Evolutionary conservation across 2,888 invertebrate species (phyloP).

Genomic region (Dinocampus coccinellae): DNA sequence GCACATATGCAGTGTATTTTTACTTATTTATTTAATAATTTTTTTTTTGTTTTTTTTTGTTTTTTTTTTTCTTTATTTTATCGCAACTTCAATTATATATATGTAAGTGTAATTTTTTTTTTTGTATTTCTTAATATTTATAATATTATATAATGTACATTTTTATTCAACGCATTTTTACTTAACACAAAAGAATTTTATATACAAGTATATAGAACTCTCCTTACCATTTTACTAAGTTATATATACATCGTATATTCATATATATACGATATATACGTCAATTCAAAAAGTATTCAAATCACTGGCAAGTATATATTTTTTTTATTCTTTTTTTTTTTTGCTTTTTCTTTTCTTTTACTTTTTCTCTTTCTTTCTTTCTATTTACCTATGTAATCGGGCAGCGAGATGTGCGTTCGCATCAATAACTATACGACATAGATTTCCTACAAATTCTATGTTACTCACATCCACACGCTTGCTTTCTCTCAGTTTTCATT

Average conservation of each 20-base stretch:
- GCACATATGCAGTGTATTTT: too few relatives aligned
- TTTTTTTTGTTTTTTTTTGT: neutral
- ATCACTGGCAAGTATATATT: slow-evolving; percentile 65
- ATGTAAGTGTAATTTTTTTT: too few relatives aligned
- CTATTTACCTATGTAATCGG: slow-evolving; percentile 38
- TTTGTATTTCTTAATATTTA: neutral
- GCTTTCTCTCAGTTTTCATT: slow-evolving; percentile 24
- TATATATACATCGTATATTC: slow-evolving; percentile 18
- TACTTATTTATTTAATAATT: too few relatives aligned
- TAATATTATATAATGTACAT: neutral
- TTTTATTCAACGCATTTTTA: too few relatives aligned
- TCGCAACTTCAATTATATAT: too few relatives aligned
- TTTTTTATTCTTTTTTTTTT: slow-evolving; percentile 40
- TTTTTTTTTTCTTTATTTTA: neutral
- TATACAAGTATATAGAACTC: slow-evolving; percentile 35
- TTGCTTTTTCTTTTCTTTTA: slow-evolving; percentile 30
- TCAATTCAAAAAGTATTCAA: slow-evolving; percentile 56
- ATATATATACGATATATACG: slow-evolving; percentile 39
- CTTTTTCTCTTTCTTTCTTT: slow-evolving; percentile 17
- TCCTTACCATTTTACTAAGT: slow-evolving; percentile 24
- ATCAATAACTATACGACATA: slow-evolving; percentile 42
- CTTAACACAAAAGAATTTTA: slow-evolving; percentile 23
- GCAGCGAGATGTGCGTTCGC: slow-evolving; percentile 42
- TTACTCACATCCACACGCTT: slow-evolving; percentile 12
- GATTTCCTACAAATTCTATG: slow-evolving; percentile 31